These are phyloP conservation scores for Callosobruchus maculatus DNA, from an alignment of 2,888 invertebrate genomes.

Conservation along the genomic window DNA sequence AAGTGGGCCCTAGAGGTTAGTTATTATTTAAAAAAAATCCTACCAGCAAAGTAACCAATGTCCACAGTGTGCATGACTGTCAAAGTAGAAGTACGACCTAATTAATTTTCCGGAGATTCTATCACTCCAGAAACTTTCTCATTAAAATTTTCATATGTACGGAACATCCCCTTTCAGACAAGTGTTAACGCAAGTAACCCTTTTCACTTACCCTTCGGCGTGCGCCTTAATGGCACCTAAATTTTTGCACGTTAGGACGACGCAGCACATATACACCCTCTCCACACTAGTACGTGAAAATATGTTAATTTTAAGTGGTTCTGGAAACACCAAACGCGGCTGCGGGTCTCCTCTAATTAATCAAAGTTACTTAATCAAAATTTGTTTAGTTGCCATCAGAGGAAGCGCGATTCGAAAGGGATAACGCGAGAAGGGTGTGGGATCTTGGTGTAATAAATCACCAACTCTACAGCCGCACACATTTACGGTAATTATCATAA, in stretches of 20 bases:
- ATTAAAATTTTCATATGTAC: neutral
- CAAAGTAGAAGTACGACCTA: neutral
- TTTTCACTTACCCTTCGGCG: neutral
- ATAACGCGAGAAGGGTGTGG: neutral
- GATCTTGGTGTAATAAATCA: neutral
- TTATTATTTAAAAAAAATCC: no score
- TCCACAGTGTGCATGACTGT: no score
- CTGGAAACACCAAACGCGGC: neutral
- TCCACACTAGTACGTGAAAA: neutral
- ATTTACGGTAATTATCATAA: neutral
- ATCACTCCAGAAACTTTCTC: neutral
- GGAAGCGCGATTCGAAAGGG: slow-evolving; percentile 9
- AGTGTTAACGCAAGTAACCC: neutral
- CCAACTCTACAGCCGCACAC: neutral
- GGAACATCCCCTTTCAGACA: neutral
- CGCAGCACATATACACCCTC: neutral
- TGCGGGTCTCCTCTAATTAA: slow-evolving; percentile 15
- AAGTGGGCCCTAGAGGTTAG: no score
- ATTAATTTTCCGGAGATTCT: neutral
- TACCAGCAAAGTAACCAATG: no score
- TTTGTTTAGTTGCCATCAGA: slow-evolving; percentile 14
- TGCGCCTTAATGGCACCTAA: neutral
- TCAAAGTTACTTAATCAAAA: slow-evolving; percentile 14
- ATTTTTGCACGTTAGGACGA: neutral
- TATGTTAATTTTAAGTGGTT: neutral